Evolutionary conservation across 1,140 invertebrate genomes (phyloP).

Genomic region (Magallana angulata): DNA sequence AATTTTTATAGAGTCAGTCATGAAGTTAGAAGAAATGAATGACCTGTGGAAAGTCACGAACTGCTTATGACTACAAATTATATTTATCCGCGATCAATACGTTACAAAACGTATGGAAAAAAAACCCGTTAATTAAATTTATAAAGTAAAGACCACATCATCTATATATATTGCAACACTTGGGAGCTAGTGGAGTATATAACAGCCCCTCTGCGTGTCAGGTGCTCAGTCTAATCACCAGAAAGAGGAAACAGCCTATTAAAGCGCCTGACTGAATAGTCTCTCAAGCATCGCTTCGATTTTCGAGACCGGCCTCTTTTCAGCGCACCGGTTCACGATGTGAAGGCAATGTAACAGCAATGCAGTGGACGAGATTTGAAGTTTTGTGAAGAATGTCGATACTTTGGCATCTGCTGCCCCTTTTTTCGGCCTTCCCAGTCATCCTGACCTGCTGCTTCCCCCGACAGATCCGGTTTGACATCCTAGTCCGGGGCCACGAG

Average conservation of each 20-base stretch:
- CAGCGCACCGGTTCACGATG: not conserved
- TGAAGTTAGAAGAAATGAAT: too few relatives aligned
- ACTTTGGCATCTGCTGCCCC: not conserved
- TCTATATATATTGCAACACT: not conserved
- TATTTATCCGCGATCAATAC: too few relatives aligned
- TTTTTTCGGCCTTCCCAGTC: not conserved
- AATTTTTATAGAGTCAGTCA: too few relatives aligned
- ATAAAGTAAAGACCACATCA: too few relatives aligned
- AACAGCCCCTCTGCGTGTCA: not conserved
- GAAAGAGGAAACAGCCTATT: constrained; percentile 29
- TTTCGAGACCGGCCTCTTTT: not conserved
- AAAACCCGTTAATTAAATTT: too few relatives aligned
- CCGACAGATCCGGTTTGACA: not conserved
- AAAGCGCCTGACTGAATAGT: not conserved
- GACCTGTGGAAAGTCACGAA: too few relatives aligned
- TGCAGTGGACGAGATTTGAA: not conserved
- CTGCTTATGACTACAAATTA: too few relatives aligned
- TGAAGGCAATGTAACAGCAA: constrained; percentile 9
- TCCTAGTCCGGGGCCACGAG: not conserved
- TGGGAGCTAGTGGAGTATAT: not conserved
- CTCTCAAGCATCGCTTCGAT: constrained; percentile 8
- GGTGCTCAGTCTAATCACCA: not conserved
- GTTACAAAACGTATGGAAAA: too few relatives aligned
- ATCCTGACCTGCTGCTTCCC: not conserved
- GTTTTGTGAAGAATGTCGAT: constrained; percentile 11